phyloP scores from a whole-genome alignment of 2,888 invertebrate genomes.

The Drosophila neonasuta region DNA sequence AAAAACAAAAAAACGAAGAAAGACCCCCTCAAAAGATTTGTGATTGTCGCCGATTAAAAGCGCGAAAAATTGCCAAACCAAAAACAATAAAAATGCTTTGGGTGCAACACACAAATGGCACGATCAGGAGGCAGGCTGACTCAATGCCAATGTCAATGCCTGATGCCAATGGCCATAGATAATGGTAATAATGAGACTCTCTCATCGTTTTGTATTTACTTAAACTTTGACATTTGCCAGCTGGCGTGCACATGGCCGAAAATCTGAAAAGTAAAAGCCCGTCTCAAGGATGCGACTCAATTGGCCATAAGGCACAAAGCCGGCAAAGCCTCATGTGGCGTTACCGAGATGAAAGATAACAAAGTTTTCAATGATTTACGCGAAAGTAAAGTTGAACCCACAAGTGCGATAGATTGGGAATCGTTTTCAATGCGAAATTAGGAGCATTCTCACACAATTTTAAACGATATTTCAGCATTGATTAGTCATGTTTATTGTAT shows the following conservation, averaged over 20 bases:
- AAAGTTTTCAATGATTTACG: background rate
- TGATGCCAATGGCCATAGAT: conserved; percentile 27
- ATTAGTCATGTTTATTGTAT: no score
- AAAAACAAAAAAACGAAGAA: conserved; percentile 41
- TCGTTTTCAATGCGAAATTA: no score
- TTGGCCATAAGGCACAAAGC: conserved; percentile 5
- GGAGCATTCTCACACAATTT: no score
- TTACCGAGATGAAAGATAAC: conserved; percentile 6
- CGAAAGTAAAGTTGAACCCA: background rate
- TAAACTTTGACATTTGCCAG: conserved; percentile 77
- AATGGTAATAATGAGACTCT: conserved; percentile 52
- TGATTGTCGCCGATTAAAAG: conserved; percentile 76
- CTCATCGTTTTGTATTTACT: conserved; percentile 64
- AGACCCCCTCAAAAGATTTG: conserved; percentile 60
- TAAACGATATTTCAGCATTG: no score
- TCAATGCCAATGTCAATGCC: conserved; percentile 26
- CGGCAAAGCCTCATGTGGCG: conserved; percentile 11
- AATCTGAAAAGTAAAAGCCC: conserved; percentile 64
- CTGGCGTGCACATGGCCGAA: conserved; percentile 53
- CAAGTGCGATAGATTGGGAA: background rate
- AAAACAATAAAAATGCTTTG: conserved; percentile 54
- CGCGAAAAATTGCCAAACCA: conserved; percentile 62
- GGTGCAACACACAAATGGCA: conserved; percentile 65
- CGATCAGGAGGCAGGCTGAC: conserved; percentile 26
- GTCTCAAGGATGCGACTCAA: conserved; percentile 25